Evolutionary conservation across 2,113 vertebrate genomes (phyloP).

Genomic region (Dascyllus trimaculatus): DNA sequence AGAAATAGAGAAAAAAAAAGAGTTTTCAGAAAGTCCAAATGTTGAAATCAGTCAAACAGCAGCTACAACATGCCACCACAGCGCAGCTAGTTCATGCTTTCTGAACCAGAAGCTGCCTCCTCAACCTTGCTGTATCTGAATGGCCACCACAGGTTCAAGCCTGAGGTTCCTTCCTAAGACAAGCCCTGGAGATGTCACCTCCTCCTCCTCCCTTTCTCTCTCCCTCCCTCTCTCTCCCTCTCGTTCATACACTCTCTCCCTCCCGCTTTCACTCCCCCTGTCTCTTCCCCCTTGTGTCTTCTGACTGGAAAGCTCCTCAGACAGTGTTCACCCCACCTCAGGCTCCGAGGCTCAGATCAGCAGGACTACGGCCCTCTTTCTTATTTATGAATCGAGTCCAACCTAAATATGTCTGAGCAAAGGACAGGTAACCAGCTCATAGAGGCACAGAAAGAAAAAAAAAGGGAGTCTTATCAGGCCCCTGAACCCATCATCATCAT

Average conservation of each 20-base stretch:
- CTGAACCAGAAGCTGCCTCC: slow-evolving; percentile 70
- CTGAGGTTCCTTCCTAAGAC: slow-evolving; percentile 81
- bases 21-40: slow-evolving; percentile 71
- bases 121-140: slow-evolving; percentile 73
- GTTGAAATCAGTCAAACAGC: slow-evolving; percentile 54
- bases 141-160: slow-evolving; percentile 79
- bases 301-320: slow-evolving; percentile 76
- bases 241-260: slow-evolving; percentile 14
- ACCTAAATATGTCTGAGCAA: slow-evolving; percentile 91
- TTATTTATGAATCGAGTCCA: slow-evolving; percentile 97
- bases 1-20: slow-evolving; percentile 29
- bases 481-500: slow-evolving; percentile 72
- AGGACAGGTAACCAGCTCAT: slow-evolving; percentile 91
- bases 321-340: slow-evolving; percentile 80
- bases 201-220: slow-evolving; percentile 57
- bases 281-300: slow-evolving; percentile 80
- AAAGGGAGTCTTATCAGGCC: slow-evolving; percentile 66
- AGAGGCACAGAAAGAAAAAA: slow-evolving; percentile 77
- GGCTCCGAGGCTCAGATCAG: slow-evolving; percentile 74
- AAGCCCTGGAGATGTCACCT: slow-evolving; percentile 82
- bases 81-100: slow-evolving; percentile 71
- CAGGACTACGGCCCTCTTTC: slow-evolving; percentile 81
- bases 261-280: slow-evolving; percentile 67
- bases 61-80: slow-evolving; percentile 67
- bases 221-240: slow-evolving; percentile 1